Evolutionary conservation across 2,797 vertebrate genomes (phyloP).

Genomic region (Carapus acus): DNA sequence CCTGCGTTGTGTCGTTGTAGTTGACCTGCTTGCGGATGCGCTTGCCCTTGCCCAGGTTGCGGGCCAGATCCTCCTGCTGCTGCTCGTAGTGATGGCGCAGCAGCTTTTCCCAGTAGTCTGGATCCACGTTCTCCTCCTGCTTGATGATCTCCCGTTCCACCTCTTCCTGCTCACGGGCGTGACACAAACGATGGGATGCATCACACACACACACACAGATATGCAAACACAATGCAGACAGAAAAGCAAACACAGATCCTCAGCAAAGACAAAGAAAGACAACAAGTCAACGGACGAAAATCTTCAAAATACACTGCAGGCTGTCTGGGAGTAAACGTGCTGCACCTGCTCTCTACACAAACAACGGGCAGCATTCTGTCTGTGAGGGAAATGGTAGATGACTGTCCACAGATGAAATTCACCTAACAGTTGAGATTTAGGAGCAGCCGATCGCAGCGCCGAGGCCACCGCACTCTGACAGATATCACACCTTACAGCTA

Average conservation of each 20-base stretch:
- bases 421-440: not conserved
- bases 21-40: constrained; percentile 98
- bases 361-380: not conserved
- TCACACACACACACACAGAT: constrained; percentile 4
- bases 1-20: constrained; percentile 96
- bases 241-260: constrained; percentile 1
- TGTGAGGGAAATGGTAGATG: too few species aligned
- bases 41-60: constrained; percentile 96
- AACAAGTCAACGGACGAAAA: not conserved
- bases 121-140: constrained; percentile 98
- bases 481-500: too few species aligned
- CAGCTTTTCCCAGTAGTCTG: constrained; percentile 98
- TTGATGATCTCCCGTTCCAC: constrained; percentile 98
- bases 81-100: constrained; percentile 96
- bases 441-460: too few species aligned
- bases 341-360: constrained; percentile 1
- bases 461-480: too few species aligned
- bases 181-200: not conserved
- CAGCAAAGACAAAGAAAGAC: not conserved
- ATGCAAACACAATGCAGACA: constrained; percentile 1
- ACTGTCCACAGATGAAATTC: not conserved
- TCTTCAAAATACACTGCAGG: not conserved
- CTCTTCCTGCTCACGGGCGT: constrained; percentile 78
- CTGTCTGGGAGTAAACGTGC: not conserved
- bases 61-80: constrained; percentile 95